These are phyloP conservation scores for Ailurus styani DNA, from an alignment of 2,113 vertebrate species.

Conservation along the genomic window DNA sequence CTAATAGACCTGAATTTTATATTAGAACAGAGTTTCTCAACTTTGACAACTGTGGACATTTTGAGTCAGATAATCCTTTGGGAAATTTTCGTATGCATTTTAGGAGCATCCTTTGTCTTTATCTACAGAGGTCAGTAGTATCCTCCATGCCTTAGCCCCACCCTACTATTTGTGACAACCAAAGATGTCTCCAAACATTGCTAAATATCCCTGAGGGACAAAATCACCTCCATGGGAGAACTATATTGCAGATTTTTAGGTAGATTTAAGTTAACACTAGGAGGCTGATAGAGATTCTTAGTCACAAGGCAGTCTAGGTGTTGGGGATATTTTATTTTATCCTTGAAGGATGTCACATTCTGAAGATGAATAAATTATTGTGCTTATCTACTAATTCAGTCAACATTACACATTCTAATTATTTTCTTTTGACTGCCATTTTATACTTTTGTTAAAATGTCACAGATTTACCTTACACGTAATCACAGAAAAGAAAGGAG, in stretches of 20 bases:
- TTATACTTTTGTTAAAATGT: neutral
- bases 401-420: neutral
- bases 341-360: neutral
- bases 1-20: neutral
- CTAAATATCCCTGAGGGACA: neutral
- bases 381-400: neutral
- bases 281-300: neutral
- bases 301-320: neutral
- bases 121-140: neutral
- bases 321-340: neutral
- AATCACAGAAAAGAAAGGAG: neutral
- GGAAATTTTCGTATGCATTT: neutral
- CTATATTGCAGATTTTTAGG: neutral
- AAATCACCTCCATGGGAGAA: neutral
- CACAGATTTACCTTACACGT: neutral
- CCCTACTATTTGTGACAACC: neutral
- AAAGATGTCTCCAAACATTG: neutral
- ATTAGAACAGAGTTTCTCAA: neutral
- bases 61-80: neutral
- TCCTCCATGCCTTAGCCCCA: fast-evolving
- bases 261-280: neutral
- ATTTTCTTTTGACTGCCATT: neutral
- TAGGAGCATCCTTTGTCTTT: neutral
- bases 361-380: neutral
- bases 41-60: neutral